Evolutionary conservation across 1,140 invertebrate genomes (phyloP).

Genomic region (Oryzaephilus surinamensis): DNA sequence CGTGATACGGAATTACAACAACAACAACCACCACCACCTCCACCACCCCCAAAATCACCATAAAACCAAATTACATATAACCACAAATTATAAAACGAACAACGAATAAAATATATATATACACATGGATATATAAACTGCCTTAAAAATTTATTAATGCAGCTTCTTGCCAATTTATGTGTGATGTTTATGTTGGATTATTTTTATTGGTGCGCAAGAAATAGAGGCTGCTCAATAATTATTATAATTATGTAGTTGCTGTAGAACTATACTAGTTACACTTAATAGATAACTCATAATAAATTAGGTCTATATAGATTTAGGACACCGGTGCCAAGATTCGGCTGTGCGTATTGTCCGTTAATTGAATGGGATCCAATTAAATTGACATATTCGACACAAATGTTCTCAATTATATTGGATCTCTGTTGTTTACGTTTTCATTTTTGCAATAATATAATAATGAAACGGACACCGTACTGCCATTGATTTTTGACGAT

Average conservation of each 20-base stretch:
- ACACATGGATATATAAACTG: no score
- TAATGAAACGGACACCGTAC: background rate
- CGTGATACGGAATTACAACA: no score
- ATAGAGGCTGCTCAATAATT: constrained; percentile 28
- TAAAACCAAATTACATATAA: constrained; percentile 11
- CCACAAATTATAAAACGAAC: constrained; percentile 6
- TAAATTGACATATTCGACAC: no score
- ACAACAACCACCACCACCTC: no score
- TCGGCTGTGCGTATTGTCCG: constrained; percentile 16
- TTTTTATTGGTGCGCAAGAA: constrained; percentile 25
- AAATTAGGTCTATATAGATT: constrained; percentile 13
- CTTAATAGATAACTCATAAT: constrained; percentile 13
- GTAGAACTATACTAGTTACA: no score
- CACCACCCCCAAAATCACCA: constrained; percentile 25
- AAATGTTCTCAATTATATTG: no score
- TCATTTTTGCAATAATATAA: background rate
- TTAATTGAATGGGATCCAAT: no score
- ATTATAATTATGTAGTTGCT: constrained; percentile 21
- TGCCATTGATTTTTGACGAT: constrained; percentile 10
- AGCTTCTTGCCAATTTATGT: constrained; percentile 33
- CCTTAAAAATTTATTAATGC: constrained; percentile 27
- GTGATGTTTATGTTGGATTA: constrained; percentile 30
- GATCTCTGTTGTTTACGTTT: no score
- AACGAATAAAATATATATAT: no score
- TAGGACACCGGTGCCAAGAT: constrained; percentile 27